Base-by-base conservation (phyloP, 1,140 invertebrate species). In the Pogonomyrmex californicus region DNA sequence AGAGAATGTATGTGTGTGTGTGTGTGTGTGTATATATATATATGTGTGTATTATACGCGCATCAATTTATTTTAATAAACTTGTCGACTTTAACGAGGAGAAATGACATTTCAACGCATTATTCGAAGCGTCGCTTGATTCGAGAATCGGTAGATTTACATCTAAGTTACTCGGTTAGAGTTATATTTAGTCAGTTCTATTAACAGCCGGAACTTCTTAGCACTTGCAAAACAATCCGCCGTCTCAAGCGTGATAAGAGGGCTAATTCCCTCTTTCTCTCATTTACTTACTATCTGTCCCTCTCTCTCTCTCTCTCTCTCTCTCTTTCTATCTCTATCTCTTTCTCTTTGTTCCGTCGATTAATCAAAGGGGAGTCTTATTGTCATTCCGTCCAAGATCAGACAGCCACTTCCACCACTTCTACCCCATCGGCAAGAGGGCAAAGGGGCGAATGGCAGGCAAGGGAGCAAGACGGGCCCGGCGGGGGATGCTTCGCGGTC, bases 401-500 rank as follows among this genome's bases (percentile, higher is more conserved):
- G 79, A 86, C 78, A 70, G 44, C 63, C 63, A 86, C 75, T 70
- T 81, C 85, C 60, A 56, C 85, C 47, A 79, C 77, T 78, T 56
- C 38, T 44, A 49, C 30, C 62, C 41, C 17, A 41, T 30, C 49
- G 41, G 38, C 44, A 44, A 36, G 58, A 63, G 44, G 33, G 49
- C 30, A 7, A 44, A 51, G 47, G 62, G 47, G 36, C 33, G 33
- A 66, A 66, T 30, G 66, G 54, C 66, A 82, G 30, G 78, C 78
- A 82, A 73, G 68, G 77, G 62, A 79, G 36, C 62, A 60, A 33
- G 71, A 66, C 58, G 23, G 23, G 38, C 49, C 54, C 63, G 70
- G 66, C 88, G 71, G 49, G 47, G 88, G 76, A 89, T 88, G 87
- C 78, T 85, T 85, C 76, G 56, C 56, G 73, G 58, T 51, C 51